Conservation (phyloP, 2,888 invertebrate genomes). For the Leptinotarsa haldemani region DNA sequence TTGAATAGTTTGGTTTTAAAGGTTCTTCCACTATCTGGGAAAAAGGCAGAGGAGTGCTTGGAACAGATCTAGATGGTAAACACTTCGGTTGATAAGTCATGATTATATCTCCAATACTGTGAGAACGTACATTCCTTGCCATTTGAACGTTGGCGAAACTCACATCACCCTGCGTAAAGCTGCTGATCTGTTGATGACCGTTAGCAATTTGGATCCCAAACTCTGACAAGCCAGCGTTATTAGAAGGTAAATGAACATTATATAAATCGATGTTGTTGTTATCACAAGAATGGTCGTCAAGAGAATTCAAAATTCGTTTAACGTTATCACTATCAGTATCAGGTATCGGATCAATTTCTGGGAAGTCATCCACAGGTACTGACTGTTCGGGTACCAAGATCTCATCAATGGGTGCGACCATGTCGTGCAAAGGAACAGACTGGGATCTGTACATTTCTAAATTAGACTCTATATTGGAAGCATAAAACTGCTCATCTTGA, state of each 20-base stretch:
- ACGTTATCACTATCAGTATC: constrained; percentile 74
- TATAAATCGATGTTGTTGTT: constrained; percentile 53
- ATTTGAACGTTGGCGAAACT: constrained; percentile 26
- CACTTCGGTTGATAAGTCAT: constrained; percentile 44
- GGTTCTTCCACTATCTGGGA: constrained; percentile 66
- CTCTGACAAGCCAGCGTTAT: constrained; percentile 50
- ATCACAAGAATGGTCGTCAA: constrained; percentile 67
- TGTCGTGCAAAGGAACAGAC: constrained; percentile 74
- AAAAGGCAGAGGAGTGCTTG: constrained; percentile 71
- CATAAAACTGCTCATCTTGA: constrained; percentile 74
- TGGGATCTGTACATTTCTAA: constrained; percentile 72
- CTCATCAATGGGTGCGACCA: constrained; percentile 41
- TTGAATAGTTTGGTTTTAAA: constrained; percentile 55
- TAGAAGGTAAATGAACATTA: constrained; percentile 51
- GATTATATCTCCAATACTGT: constrained; percentile 52
- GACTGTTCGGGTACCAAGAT: constrained; percentile 30
- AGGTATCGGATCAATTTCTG: constrained; percentile 75
- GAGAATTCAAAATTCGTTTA: constrained; percentile 74
- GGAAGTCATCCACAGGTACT: constrained; percentile 68
- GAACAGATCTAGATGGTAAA: constrained; percentile 74
- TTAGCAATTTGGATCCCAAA: constrained; percentile 48
- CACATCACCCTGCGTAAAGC: constrained; percentile 33
- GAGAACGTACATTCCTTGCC: constrained; percentile 43
- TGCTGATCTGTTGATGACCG: constrained; percentile 7
- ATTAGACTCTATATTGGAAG: constrained; percentile 67